phyloP scores from a whole-genome alignment of 2,797 vertebrate genomes.

The Luscinia megarhynchos region DNA sequence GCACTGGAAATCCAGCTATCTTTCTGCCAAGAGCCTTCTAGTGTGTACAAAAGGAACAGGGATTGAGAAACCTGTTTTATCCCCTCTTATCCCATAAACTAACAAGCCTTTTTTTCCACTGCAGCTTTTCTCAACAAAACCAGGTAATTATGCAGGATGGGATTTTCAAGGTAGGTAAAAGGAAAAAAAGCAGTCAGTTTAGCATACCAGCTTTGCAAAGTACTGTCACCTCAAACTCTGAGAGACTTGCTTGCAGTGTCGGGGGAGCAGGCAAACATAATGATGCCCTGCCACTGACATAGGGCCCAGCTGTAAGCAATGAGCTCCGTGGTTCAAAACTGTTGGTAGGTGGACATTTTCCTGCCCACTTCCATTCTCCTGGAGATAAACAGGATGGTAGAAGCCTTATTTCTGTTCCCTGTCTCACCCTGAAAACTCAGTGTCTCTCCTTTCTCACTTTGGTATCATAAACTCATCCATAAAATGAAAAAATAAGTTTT shows the following conservation, averaged over 20 bases:
- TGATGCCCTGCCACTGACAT: background rate
- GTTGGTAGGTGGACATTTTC: background rate
- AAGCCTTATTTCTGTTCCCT: background rate
- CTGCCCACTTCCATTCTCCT: background rate
- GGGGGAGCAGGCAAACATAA: background rate
- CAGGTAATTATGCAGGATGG: background rate
- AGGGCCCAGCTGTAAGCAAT: background rate
- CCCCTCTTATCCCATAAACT: slow-evolving; percentile 8
- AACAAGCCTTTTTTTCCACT: slow-evolving; percentile 18
- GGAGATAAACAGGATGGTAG: background rate
- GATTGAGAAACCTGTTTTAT: background rate
- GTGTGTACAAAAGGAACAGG: background rate
- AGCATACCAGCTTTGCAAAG: background rate
- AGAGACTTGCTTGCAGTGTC: background rate
- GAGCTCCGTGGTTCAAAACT: background rate
- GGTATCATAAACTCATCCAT: background rate
- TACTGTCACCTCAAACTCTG: background rate
- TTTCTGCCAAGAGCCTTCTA: slow-evolving; percentile 29
- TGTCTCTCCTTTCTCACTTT: background rate
- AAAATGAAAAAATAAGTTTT: background rate
- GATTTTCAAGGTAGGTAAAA: background rate
- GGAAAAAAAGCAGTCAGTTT: background rate
- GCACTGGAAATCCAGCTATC: slow-evolving; percentile 10
- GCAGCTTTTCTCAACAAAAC: slow-evolving; percentile 17
- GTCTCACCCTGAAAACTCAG: background rate